These are phyloP conservation scores for Batillaria attramentaria DNA, from an alignment of 1,140 invertebrate genomes.

Conservation along the genomic window DNA sequence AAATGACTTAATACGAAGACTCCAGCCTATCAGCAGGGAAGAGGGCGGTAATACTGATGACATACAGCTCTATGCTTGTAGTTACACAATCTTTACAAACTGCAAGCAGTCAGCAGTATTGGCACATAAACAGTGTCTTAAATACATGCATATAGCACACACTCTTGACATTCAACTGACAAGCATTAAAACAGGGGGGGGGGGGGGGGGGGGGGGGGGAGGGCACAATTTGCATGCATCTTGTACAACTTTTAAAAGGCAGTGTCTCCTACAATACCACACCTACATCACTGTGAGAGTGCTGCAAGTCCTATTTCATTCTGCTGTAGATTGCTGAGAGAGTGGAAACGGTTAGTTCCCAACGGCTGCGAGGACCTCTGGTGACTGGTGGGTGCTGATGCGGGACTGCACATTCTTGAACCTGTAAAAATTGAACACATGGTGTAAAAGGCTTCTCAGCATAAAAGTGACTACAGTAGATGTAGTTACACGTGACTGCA, in stretches of 20 bases:
- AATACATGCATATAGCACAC: too few species aligned
- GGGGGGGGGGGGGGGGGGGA: not conserved
- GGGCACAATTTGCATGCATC: not conserved
- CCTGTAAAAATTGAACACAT: conserved; percentile 31
- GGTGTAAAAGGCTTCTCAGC: not conserved
- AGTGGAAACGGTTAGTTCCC: not conserved
- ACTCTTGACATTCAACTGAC: not conserved
- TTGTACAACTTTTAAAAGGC: not conserved
- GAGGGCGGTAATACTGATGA: too few species aligned
- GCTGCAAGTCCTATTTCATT: too few species aligned
- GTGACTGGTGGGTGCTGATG: conserved; percentile 47
- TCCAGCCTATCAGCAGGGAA: too few species aligned
- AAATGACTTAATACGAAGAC: too few species aligned
- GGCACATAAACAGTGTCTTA: too few species aligned
- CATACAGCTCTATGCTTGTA: too few species aligned
- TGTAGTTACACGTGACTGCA: too few species aligned
- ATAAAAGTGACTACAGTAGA: too few species aligned
- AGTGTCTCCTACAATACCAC: not conserved
- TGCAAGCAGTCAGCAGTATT: too few species aligned
- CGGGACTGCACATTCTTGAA: conserved; percentile 59
- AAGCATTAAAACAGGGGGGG: not conserved
- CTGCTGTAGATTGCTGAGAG: not conserved
- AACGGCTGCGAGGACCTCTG: conserved; percentile 39
- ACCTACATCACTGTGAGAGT: not conserved
- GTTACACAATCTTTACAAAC: too few species aligned